These are phyloP conservation scores for Gymnosoma rotundatum DNA, from an alignment of 2,888 invertebrate genomes.

Conservation along the genomic window DNA sequence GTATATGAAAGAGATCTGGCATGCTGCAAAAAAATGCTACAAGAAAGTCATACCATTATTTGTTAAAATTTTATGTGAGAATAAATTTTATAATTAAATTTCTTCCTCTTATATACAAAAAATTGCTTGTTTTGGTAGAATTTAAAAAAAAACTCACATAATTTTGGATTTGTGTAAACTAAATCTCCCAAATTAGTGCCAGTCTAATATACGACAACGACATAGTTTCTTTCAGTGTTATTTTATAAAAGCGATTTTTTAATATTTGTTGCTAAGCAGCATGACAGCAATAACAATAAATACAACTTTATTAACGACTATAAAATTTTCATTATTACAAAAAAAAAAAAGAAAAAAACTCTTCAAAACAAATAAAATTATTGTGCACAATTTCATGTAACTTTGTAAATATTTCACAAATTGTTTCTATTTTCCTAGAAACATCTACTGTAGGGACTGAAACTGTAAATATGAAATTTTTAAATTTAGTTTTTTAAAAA, in stretches of 20 bases:
- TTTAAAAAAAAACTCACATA: too few relatives aligned
- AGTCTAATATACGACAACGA: background rate
- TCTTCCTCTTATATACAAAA: too few relatives aligned
- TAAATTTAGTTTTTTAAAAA: too few relatives aligned
- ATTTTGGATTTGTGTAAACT: too few relatives aligned
- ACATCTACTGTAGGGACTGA: background rate
- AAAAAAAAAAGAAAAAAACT: background rate
- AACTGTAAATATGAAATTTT: background rate
- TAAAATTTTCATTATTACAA: constrained; percentile 9
- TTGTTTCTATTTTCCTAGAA: background rate
- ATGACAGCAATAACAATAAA: background rate
- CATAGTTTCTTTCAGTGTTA: background rate
- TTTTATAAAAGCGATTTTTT: constrained; percentile 19
- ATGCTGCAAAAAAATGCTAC: too few relatives aligned
- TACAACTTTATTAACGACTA: constrained; percentile 32
- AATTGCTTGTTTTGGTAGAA: too few relatives aligned
- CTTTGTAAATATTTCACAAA: constrained; percentile 1
- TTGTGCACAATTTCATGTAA: constrained; percentile 7
- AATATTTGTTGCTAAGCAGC: constrained; percentile 37
- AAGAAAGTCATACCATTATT: too few relatives aligned
- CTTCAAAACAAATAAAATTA: constrained; percentile 29
- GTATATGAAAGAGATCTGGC: too few relatives aligned
- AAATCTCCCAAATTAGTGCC: too few relatives aligned
- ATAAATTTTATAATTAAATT: too few relatives aligned
- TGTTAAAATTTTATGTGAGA: too few relatives aligned